Conservation (phyloP, 2,797 vertebrate species). For the Chelon auratus region DNA sequence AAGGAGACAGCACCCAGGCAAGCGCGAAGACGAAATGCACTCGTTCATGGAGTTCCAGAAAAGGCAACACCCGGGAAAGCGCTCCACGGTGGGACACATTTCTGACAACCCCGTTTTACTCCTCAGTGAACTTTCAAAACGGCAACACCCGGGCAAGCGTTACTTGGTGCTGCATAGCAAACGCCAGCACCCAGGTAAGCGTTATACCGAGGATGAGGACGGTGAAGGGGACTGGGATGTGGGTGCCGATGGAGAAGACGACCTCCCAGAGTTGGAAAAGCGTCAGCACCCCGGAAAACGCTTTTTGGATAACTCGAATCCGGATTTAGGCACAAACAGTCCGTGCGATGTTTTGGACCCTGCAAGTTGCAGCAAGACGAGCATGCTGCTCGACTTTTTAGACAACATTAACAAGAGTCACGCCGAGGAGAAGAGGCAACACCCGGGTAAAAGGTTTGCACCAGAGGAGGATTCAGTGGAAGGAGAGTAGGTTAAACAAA, state of each 20-base stretch:
- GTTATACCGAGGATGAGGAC: constrained; percentile 73
- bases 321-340: constrained; percentile 75
- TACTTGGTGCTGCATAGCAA: constrained; percentile 80
- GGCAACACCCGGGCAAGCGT: constrained; percentile 90
- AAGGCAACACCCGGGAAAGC: constrained; percentile 89
- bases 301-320: constrained; percentile 78
- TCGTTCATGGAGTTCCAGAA: constrained; percentile 78
- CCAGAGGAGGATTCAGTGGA: constrained; percentile 79
- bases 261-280: constrained; percentile 80
- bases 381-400: constrained; percentile 87
- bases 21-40: constrained; percentile 82
- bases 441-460: constrained; percentile 88
- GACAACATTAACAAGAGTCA: constrained; percentile 83
- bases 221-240: constrained; percentile 71
- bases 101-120: constrained; percentile 68
- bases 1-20: constrained; percentile 88
- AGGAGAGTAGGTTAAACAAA: constrained; percentile 68
- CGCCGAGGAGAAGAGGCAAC: constrained; percentile 89
- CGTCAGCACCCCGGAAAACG: constrained; percentile 91
- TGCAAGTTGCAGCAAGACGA: constrained; percentile 84
- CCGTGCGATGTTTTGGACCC: constrained; percentile 84
- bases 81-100: constrained; percentile 73
- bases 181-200: constrained; percentile 85
- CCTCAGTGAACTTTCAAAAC: constrained; percentile 84
- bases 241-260: constrained; percentile 71